Base-by-base conservation (phyloP, 2,888 invertebrate species). In the Drosophila incognita region DNA sequence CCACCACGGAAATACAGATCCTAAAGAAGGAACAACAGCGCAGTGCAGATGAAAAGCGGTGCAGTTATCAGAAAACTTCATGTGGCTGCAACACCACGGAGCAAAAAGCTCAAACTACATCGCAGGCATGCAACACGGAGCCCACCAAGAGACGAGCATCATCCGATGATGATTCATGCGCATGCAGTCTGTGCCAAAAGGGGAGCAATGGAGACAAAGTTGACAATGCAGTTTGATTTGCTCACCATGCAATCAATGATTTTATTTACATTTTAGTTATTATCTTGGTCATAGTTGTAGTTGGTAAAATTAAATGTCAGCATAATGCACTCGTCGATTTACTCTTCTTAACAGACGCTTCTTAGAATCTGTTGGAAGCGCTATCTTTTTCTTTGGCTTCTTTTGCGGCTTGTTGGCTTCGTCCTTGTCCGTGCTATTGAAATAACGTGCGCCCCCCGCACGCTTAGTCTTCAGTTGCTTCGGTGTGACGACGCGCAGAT, bases 401-500 rank as follows among this genome's bases (percentile, higher is more conserved):
- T 69, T 86, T 29, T 48, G 52, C 29, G 74, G 53, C 38, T 67
- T 68, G 0, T 31, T 18, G 0, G 46, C 7, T 0, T 51, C 21
- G 4, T 51, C 33, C 0, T 69, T 40, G 1, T 42, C 6, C 10
- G 74, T 53, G 11, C 36, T 53, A 61, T 73, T 80, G 5, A 82
- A 90, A 40, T 87, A 89, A 0, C 90, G 74, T 33, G 33, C 10
- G 10, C 33, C 1, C 0, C 10, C 4, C 33, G 33, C 4, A 10
- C 33, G 33, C 33, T 33, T 11, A 11, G 10, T 11, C 33, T 33
- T 78, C 1, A 89, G 53, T 31, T 84, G 80, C 5, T 91, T 86
- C 0, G 81, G 79, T 0, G 91, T 87, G n/a, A 79, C 83, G 48
- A 93, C 77, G 4, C 89, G 86, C 52, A 87, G 53, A 72, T 87